Evolutionary conservation across 2,113 vertebrate genomes (phyloP), one percentile per base, ranked within the genome.

Genomic region (Choloepus hoffmanni): DNA sequence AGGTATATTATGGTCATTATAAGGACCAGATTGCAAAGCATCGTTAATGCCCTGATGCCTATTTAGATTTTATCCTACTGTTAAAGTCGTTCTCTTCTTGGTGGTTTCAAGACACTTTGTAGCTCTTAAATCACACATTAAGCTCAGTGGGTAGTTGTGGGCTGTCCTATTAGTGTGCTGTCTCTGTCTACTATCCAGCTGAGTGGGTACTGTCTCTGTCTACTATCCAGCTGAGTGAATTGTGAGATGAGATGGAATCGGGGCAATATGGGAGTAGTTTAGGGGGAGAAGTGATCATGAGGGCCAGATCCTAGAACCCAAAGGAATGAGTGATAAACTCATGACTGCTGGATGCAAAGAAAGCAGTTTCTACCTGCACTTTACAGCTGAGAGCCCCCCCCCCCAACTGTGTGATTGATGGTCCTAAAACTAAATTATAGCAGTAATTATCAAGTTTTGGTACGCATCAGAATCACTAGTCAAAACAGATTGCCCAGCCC

Each of bases 51-150:
- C 7, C 86, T 86, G 50, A 45, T 89, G 65, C 84, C 36, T 68
- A 43, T 83, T 96, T 82, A 70, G 28, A 82, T 67, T 82, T 78
- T 36, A 90, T 78, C 16, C 30, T 84, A 28, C 40, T 95, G 36
- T 67, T 87, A 94, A 90, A 95, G 62, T 60, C 19, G 2, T 89
- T 77, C 21, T 21, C 26, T 65, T 94, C 40, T 62, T 82, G 43
- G 11, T 92, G 53, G 10, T 62, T 88, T 96, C 83, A 79, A 62
- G 77, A 43, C 2, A 84, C 24, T 86, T 30, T 68, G 11, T 60
- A 85, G n/a, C 30, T 86, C 28, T 90, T 83, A 93, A 84, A 62
- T 85, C 21, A 70, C 45, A 74, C 12, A 45, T 68, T 92, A 58
- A 67, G 9, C 62, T 86, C 82, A 68, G 40, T 72, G 5, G 48